These are phyloP conservation scores for Drosophila ercepeae DNA, from an alignment of 1,140 invertebrate species.

Conservation along the genomic window DNA sequence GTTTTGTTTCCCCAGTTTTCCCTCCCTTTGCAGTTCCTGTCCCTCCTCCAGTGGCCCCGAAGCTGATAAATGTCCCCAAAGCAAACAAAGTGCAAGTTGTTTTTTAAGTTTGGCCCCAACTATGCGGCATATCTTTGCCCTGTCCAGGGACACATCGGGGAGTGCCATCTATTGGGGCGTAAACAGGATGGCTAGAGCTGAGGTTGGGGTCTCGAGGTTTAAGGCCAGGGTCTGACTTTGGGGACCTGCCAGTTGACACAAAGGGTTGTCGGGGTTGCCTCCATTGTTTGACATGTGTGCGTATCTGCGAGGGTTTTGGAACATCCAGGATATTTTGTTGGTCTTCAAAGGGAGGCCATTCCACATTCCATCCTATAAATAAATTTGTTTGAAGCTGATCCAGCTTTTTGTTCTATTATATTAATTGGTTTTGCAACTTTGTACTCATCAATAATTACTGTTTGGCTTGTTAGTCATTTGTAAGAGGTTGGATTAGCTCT, in stretches of 20 bases:
- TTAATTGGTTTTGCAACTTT: not conserved
- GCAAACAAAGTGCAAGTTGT: conserved; percentile 79
- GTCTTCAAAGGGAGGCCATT: conserved; percentile 17
- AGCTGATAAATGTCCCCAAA: conserved; percentile 78
- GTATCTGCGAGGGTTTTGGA: not conserved
- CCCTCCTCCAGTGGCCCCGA: not conserved
- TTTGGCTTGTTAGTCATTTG: not conserved
- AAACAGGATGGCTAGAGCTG: not conserved
- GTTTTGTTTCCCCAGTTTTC: conserved; percentile 67
- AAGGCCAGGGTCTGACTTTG: conserved; percentile 35
- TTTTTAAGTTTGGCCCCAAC: conserved; percentile 71
- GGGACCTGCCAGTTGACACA: conserved; percentile 59
- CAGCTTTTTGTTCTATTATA: too few relatives aligned
- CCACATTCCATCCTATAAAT: not conserved
- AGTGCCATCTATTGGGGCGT: conserved; percentile 5
- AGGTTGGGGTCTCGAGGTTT: conserved; percentile 4
- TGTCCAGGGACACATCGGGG: conserved; percentile 17
- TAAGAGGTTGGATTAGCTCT: not conserved
- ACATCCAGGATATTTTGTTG: not conserved
- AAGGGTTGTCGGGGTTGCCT: conserved; percentile 39
- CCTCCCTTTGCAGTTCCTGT: too few relatives aligned
- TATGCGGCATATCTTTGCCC: conserved; percentile 69
- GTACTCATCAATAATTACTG: not conserved
- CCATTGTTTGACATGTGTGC: conserved; percentile 26
- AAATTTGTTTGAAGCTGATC: conserved; percentile 12